These are phyloP conservation scores for Ataeniobius toweri DNA, from an alignment of 2,797 vertebrate species.

Conservation along the genomic window DNA sequence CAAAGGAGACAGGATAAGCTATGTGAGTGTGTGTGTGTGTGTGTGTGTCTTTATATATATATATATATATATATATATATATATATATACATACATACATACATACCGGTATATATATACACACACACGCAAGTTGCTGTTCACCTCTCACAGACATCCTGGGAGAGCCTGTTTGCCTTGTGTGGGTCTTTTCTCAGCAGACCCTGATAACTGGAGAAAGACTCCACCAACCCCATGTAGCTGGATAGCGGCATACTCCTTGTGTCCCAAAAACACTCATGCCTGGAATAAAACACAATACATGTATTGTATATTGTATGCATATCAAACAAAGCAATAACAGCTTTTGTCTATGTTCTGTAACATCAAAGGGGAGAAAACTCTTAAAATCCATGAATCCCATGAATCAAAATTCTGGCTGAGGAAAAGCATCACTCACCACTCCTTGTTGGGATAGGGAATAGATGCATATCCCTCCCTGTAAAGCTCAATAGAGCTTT, in stretches of 20 bases:
- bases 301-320: background rate
- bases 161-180: constrained; percentile 74
- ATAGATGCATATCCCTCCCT: constrained; percentile 74
- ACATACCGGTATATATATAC: too few relatives aligned
- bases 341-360: background rate
- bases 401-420: background rate
- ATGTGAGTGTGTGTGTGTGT: too few relatives aligned
- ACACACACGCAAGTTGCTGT: background rate
- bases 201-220: constrained; percentile 78
- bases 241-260: constrained; percentile 71
- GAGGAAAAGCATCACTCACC: constrained; percentile 70
- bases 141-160: constrained; percentile 68
- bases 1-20: too few relatives aligned
- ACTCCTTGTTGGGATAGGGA: constrained; percentile 82
- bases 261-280: constrained; percentile 71
- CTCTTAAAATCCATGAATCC: background rate
- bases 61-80: too few relatives aligned
- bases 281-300: constrained; percentile 58
- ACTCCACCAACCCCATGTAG: constrained; percentile 80
- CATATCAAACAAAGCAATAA: background rate
- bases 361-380: background rate
- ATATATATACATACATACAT: too few relatives aligned
- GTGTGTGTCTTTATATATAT: too few relatives aligned
- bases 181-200: constrained; percentile 68
- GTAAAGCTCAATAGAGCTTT: constrained; percentile 55